Base-by-base conservation (phyloP, 2,797 vertebrate genomes). In the Oophaga sylvatica region DNA sequence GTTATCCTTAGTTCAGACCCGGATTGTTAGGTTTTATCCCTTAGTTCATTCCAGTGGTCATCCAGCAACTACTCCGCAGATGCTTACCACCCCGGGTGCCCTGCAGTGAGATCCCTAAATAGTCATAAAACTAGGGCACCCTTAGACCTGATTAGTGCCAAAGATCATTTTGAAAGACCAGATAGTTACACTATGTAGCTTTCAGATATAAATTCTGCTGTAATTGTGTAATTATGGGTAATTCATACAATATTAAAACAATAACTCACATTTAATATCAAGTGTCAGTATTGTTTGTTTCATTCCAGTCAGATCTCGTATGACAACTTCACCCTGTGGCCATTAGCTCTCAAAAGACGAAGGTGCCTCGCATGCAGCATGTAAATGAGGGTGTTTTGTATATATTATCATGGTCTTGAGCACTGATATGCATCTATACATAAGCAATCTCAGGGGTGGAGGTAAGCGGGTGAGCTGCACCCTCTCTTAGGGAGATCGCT, bases 361-460 rank as follows among this genome's bases (percentile, higher is more conserved):
- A 29, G 80, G 20, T 9, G 57, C 29, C 16, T 81, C 53, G 59
- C 65, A 67, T 65, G 22, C 59, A 20, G 57, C 45, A 81, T 81
- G 70, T 76, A 76, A 87, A 87, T 76, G 29, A 65, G 59, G 86
- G 41, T 73, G 80, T 81, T 15, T 41, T 86, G 67, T 86, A 62
- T 68, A 86, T 35, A 81, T 86, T 80, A 62, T 68, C 85, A 81
- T 29, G 41, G 31, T n/a, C 1, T 31, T 15, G 57, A 70, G 53
- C 79, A 22, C 22, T 60, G 29, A 12, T 75, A 56, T 80, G 71
- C 56, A 81, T 53, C 48, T 20, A 73, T 81, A 48, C n/a, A 80
- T 71, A 80, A 80, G 48, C n/a, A 82, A 56, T 82, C 86, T 48
- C 57, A 60, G 57, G 67, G 78, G 85, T 7, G 31, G 17, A 59